Evolutionary conservation across 2,113 vertebrate species (phyloP).

Genomic region (Natator depressus): DNA sequence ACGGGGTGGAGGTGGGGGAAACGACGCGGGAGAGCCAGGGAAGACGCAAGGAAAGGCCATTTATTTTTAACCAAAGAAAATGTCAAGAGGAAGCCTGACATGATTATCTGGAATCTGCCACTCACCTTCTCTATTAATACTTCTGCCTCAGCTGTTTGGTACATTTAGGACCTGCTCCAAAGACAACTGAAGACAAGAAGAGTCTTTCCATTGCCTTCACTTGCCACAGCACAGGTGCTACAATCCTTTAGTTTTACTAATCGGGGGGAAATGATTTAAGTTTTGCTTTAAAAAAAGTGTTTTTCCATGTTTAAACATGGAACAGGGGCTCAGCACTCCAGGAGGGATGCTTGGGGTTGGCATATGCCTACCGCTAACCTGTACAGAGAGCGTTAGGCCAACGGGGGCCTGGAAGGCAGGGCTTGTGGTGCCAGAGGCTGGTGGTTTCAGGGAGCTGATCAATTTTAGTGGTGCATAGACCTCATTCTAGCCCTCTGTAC

Average conservation of each 20-base stretch:
- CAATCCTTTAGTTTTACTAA: not conserved
- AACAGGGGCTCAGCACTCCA: no score
- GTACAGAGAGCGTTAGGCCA: no score
- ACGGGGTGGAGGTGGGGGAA: constrained; percentile 2
- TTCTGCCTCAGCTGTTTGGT: not conserved
- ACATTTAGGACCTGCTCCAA: not conserved
- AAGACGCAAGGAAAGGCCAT: constrained; percentile 57
- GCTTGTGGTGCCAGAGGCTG: no score
- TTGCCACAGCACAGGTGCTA: not conserved
- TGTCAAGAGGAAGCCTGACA: constrained; percentile 34
- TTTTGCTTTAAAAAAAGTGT: not conserved
- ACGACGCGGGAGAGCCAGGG: constrained; percentile 15
- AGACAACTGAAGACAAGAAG: not conserved
- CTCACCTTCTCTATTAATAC: constrained; percentile 27
- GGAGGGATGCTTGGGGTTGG: no score
- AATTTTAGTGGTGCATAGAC: not conserved
- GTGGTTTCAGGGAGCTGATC: no score
- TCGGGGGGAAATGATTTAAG: not conserved
- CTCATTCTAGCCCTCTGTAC: not conserved
- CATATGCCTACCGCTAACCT: no score
- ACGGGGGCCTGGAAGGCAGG: no score
- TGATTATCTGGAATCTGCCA: not conserved
- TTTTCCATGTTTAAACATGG: not conserved
- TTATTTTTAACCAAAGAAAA: constrained; percentile 45
- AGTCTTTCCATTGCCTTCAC: not conserved